These are phyloP conservation scores for Hirudo medicinalis DNA, from an alignment of 1,140 invertebrate species.

Conservation along the genomic window DNA sequence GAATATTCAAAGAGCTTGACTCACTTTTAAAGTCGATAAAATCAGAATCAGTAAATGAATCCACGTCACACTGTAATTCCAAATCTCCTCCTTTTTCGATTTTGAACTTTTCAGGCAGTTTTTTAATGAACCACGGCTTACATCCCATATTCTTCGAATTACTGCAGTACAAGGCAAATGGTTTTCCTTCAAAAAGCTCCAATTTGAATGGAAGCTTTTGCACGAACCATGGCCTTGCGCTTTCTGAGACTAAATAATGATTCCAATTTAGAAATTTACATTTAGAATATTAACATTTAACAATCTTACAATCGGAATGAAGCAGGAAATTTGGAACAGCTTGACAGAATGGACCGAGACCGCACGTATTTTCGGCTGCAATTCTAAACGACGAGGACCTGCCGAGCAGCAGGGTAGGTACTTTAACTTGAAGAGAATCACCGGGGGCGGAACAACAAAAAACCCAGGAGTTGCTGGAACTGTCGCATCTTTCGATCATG, in stretches of 20 bases:
- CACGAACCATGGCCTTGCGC: conserved; percentile 21
- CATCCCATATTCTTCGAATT: conserved; percentile 10
- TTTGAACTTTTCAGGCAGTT: conserved; percentile 18
- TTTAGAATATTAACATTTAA: neutral
- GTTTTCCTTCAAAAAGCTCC: conserved; percentile 15
- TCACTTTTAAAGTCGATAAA: too few species aligned
- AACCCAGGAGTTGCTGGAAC: neutral
- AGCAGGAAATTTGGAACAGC: neutral
- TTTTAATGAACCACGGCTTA: conserved; percentile 22
- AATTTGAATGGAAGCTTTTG: conserved; percentile 18
- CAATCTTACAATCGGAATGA: neutral
- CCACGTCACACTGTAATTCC: neutral
- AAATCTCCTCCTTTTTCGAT: conserved; percentile 11
- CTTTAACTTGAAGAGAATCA: neutral
- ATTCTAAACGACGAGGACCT: conserved; percentile 56
- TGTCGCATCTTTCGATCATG: conserved; percentile 11
- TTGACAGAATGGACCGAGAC: conserved; percentile 8
- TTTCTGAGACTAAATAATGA: neutral
- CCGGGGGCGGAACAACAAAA: conserved; percentile 10
- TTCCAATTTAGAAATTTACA: neutral
- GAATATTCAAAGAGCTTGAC: too few species aligned
- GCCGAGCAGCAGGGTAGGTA: neutral
- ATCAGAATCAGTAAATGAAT: neutral
- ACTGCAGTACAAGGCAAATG: conserved; percentile 11
- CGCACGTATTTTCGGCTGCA: conserved; percentile 74